phyloP scores from a whole-genome alignment of 2,113 vertebrate species.

The Muntiacus muntjak region DNA sequence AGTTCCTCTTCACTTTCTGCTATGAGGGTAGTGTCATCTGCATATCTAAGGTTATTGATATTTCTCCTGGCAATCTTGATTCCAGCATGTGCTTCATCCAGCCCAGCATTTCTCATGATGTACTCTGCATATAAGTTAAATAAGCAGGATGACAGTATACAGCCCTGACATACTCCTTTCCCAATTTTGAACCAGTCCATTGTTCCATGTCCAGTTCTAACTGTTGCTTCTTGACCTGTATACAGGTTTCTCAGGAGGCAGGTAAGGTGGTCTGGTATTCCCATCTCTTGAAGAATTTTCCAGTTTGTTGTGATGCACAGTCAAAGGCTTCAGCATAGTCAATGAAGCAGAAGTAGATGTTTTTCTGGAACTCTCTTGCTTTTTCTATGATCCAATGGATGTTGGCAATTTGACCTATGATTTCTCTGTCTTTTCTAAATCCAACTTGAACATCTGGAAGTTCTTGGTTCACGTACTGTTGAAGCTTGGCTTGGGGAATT shows the following conservation, averaged over 20 bases:
- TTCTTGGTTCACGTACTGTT: not conserved
- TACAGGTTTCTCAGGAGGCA: not conserved
- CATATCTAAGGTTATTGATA: not conserved
- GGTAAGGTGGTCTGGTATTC: not conserved
- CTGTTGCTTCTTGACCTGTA: not conserved
- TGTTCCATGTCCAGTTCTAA: not conserved
- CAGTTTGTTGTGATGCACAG: not conserved
- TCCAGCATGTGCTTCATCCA: not conserved
- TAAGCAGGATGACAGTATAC: not conserved
- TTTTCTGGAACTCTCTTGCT: not conserved
- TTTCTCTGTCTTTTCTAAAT: not conserved
- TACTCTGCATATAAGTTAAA: not conserved
- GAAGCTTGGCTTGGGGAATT: not conserved
- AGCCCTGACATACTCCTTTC: not conserved
- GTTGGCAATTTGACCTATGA: not conserved
- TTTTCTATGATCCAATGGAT: not conserved
- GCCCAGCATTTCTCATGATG: not conserved
- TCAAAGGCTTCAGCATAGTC: not conserved
- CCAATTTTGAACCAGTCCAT: not conserved
- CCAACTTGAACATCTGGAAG: not conserved
- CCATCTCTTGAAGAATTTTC: not conserved
- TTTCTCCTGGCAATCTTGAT: not conserved
- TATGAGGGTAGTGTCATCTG: not conserved
- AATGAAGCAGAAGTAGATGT: not conserved
- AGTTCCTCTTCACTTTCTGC: not conserved